Evolutionary conservation across 2,113 vertebrate genomes (phyloP), one percentile per base, ranked within the genome.

Genomic region (Vimba vimba): DNA sequence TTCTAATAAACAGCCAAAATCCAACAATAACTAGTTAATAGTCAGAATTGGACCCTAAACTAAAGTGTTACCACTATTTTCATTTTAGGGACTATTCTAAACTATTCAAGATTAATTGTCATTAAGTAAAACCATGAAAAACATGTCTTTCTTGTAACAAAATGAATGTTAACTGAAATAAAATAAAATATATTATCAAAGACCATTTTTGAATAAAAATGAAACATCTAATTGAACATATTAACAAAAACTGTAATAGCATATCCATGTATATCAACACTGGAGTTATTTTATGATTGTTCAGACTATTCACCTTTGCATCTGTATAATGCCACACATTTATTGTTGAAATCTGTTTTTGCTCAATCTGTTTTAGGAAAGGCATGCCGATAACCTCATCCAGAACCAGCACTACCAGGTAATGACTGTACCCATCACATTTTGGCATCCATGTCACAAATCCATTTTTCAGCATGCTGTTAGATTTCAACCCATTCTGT

Each of bases 351-450:
- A 78, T 50, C 8, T 86, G n/a, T 4, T 57, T 45, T 60, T 62
- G 13, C 62, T 0, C 55, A 66, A 10, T 84, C 6, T 86, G 27
- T 86, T 86, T 66, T 78, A 89, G 89, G 89, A 88, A 73, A 79
- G 89, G 7, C 89, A 89, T 45, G 89, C 89, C 17, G 89, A 89
- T 75, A 88, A 84, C 78, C 86, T 89, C 15, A 84, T 89, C 84
- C 87, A 89, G 57, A 88, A 89, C 82, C 87, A 89, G 87, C 87
- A 89, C 27, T 89, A 89, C 69, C 89, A 89, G 89, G 89, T 89
- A 76, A 89, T 11, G n/a, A 1, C 50, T 60, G 25, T 71, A 12
- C 19, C 19, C 30, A 33, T 78, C n/a, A 66, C 3, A 69, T 19
- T 64, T 11, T 83, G 47, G 13, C n/a, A 45, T 57, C 21, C 17